A percentile compares a stretch with the other conserved stretches of the same genome.
Conservation (phyloP, 1,140 invertebrate genomes). For the Panulirus ornatus region DNA sequence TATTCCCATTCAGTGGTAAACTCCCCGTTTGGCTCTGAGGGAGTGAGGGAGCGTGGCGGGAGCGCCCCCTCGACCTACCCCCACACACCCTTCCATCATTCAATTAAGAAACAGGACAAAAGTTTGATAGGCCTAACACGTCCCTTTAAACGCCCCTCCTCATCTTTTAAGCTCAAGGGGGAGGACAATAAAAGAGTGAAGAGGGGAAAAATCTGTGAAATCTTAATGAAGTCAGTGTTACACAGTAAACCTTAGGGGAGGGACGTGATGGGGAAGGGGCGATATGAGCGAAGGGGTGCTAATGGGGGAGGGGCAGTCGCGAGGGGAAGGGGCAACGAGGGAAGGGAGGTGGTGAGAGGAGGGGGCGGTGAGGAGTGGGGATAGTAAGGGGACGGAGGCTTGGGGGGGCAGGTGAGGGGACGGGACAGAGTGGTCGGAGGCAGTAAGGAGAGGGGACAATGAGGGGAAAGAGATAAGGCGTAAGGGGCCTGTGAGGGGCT, state of each 20-base stretch:
- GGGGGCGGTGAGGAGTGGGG: background rate
- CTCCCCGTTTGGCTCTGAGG: too few relatives aligned
- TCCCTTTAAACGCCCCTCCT: slow-evolving; percentile 13
- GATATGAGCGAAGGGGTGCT: background rate
- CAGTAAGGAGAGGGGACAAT: background rate
- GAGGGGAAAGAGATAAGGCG: background rate
- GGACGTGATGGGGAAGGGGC: background rate
- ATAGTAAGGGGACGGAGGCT: background rate
- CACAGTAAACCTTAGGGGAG: background rate
- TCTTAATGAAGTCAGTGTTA: slow-evolving; percentile 46
- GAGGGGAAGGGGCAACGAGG: background rate
- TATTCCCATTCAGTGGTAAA: too few relatives aligned
- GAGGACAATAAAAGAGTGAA: background rate
- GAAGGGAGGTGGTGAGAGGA: background rate
- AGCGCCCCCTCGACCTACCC: background rate
- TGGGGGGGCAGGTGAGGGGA: background rate
- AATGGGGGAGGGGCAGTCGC: background rate
- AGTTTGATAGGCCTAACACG: slow-evolving; percentile 29
- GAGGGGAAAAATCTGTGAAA: slow-evolving; percentile 37
- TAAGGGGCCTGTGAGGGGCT: background rate
- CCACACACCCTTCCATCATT: slow-evolving; percentile 22
- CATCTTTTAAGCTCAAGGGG: background rate
- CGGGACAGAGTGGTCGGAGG: background rate
- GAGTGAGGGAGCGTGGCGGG: too few relatives aligned
- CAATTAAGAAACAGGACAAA: slow-evolving; percentile 19